These are phyloP conservation scores for Lithobates sylvaticus DNA, from an alignment of 2,797 vertebrate species.

Conservation along the genomic window DNA sequence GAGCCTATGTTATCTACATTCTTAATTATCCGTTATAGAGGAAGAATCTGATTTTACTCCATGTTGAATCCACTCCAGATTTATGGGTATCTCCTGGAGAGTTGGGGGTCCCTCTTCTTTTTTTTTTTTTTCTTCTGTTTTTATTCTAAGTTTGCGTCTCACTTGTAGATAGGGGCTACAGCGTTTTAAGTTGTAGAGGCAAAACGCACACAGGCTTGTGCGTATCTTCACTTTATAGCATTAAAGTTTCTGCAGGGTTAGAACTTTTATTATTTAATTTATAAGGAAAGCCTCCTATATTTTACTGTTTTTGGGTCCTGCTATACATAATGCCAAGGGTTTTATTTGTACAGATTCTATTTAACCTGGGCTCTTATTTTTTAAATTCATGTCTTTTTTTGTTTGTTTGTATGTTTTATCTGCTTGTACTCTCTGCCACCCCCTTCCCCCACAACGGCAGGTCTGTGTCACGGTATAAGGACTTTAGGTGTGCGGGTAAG, in stretches of 20 bases:
- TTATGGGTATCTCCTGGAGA: slow-evolving; percentile 23
- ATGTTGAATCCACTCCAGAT: slow-evolving; percentile 42
- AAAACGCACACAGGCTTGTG: slow-evolving; percentile 61
- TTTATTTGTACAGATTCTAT: slow-evolving; percentile 61
- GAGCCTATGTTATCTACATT: slow-evolving; percentile 9
- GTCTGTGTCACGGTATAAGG: not conserved
- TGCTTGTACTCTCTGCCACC: slow-evolving; percentile 20
- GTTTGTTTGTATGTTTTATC: slow-evolving; percentile 41
- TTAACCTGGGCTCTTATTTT: slow-evolving; percentile 61
- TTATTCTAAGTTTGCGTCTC: slow-evolving; percentile 32
- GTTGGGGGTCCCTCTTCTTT: not conserved
- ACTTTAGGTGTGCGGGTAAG: slow-evolving; percentile 15
- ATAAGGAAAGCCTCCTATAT: slow-evolving; percentile 79
- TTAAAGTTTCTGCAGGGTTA: slow-evolving; percentile 64
- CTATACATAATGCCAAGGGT: slow-evolving; percentile 59
- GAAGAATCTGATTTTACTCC: slow-evolving; percentile 54
- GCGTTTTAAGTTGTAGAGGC: slow-evolving; percentile 63
- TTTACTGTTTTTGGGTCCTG: slow-evolving; percentile 60
- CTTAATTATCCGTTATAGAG: not conserved
- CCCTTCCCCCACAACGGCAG: not conserved
- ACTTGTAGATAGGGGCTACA: slow-evolving; percentile 63
- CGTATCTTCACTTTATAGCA: slow-evolving; percentile 62
- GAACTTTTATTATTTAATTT: slow-evolving; percentile 64
- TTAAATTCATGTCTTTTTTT: slow-evolving; percentile 46
- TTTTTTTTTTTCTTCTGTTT: slow-evolving; percentile 3